These are phyloP conservation scores for Lophura nycthemera DNA, from an alignment of 2,113 vertebrate species.

Conservation along the genomic window DNA sequence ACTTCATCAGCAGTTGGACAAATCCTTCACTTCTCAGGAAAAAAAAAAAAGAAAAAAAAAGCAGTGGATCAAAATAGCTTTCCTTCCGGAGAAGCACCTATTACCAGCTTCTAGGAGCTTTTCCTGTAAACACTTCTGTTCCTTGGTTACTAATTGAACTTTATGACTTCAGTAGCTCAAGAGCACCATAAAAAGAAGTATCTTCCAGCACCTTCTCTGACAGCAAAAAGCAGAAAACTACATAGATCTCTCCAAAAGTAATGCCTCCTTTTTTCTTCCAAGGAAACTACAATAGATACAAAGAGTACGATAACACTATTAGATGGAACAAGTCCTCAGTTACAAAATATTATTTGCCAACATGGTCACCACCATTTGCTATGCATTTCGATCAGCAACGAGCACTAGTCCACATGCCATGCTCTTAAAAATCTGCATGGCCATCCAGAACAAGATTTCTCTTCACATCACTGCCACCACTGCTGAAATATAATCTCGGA, in stretches of 20 bases:
- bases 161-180: neutral
- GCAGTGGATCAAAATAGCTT: neutral
- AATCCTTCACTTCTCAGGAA: neutral
- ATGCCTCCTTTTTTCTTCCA: too few species aligned
- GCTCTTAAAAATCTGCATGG: too few species aligned
- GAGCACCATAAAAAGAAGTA: neutral
- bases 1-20: neutral
- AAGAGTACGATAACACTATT: too few species aligned
- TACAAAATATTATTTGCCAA: too few species aligned
- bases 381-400: too few species aligned
- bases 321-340: too few species aligned
- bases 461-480: too few species aligned
- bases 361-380: too few species aligned
- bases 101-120: constrained; percentile 1
- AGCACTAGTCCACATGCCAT: too few species aligned
- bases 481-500: neutral
- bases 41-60: neutral
- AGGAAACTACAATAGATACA: too few species aligned
- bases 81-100: neutral
- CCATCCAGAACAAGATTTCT: too few species aligned
- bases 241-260: too few species aligned
- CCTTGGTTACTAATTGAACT: constrained; percentile 47
- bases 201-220: neutral
- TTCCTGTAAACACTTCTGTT: constrained; percentile 32
- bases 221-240: neutral